phyloP scores from a whole-genome alignment of 2,888 invertebrate species.

The Nomada ferruginata region DNA sequence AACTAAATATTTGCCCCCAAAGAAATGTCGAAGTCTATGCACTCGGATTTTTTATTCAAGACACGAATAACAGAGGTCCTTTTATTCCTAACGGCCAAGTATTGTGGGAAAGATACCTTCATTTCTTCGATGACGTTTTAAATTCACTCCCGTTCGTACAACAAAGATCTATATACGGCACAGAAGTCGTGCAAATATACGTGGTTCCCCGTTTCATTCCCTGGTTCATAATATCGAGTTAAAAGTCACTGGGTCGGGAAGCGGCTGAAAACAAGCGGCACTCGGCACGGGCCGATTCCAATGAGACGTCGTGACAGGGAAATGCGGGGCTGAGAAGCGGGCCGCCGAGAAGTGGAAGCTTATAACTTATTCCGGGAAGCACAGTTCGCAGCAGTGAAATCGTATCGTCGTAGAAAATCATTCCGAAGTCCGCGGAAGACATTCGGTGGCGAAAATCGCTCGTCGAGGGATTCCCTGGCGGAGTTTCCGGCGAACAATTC shows the following conservation, averaged over 20 bases:
- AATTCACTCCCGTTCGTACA: not conserved
- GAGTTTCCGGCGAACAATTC: not conserved
- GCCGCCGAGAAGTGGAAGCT: not conserved
- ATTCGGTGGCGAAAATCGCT: constrained; percentile 32
- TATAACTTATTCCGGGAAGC: constrained; percentile 32
- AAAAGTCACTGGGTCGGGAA: constrained; percentile 2
- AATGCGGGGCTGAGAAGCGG: not conserved
- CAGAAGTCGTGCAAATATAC: not conserved
- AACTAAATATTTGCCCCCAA: too few relatives aligned
- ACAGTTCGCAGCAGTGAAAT: constrained; percentile 1
- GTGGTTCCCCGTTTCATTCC: too few relatives aligned
- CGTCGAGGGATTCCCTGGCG: not conserved
- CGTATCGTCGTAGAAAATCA: not conserved
- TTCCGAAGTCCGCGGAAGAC: constrained; percentile 2
- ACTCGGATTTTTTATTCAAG: too few relatives aligned
- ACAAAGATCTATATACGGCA: not conserved
- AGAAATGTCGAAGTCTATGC: too few relatives aligned
- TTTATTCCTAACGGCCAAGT: too few relatives aligned
- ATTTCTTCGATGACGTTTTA: not conserved
- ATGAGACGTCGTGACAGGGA: not conserved
- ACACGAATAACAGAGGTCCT: too few relatives aligned
- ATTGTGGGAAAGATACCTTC: too few relatives aligned
- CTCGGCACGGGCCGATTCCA: constrained; percentile 2
- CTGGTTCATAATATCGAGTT: constrained; percentile 1
- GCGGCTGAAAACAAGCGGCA: constrained; percentile 4